Conservation (phyloP, 92 coral and sea anemone species). For the Porites lobata region DNA sequence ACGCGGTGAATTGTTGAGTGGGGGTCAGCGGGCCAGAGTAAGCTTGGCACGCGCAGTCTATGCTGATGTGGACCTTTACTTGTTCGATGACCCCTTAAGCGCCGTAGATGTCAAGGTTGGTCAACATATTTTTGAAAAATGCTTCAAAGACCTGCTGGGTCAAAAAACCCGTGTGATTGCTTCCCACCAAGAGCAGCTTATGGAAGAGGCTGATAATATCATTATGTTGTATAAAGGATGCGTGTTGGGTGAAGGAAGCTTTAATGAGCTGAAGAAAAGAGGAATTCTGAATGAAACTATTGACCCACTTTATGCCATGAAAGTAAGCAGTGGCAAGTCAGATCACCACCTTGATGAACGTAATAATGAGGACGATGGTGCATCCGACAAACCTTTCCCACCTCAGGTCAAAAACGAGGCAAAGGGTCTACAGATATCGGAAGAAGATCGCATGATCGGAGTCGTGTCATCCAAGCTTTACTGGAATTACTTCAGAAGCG, state of each 20-base stretch:
- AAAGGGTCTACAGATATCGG: not conserved
- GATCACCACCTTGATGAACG: too few species aligned
- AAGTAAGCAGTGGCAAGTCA: not conserved
- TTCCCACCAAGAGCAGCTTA: not conserved
- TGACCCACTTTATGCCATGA: not conserved
- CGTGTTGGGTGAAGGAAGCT: not conserved
- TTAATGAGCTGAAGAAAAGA: not conserved
- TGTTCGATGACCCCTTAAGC: slow-evolving; percentile 22
- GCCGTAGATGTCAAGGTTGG: slow-evolving; percentile 24
- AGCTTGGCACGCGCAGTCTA: slow-evolving; percentile 27
- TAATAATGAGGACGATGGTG: not conserved
- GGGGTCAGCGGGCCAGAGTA: slow-evolving; percentile 23
- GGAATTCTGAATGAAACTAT: not conserved
- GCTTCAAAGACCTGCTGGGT: not conserved
- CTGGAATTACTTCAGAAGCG: slow-evolving; percentile 10
- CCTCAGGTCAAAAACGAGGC: too few species aligned
- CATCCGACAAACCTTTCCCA: not conserved
- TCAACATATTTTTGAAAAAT: not conserved
- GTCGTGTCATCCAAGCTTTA: not conserved
- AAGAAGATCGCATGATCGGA: slow-evolving; percentile 3
- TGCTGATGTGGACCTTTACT: slow-evolving; percentile 2
- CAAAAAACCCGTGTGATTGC: not conserved
- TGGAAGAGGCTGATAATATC: not conserved
- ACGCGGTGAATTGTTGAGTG: slow-evolving; percentile 9
- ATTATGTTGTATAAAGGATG: not conserved